phyloP scores from a whole-genome alignment of 2,797 vertebrate species.

The Geotrypetes seraphini region DNA sequence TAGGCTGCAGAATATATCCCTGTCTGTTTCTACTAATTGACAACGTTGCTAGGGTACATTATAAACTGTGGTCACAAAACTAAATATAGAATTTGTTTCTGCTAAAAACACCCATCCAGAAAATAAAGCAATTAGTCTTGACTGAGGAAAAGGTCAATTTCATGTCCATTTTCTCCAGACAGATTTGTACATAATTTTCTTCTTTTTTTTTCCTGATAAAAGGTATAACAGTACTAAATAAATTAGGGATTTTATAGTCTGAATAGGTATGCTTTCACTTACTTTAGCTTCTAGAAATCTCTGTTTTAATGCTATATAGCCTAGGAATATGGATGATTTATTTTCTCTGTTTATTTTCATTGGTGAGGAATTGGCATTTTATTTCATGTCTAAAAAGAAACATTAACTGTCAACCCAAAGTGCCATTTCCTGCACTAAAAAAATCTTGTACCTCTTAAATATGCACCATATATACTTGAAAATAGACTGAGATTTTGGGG shows the following conservation, averaged over 20 bases:
- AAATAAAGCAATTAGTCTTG: constrained; percentile 6
- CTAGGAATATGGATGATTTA: no score
- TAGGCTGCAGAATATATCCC: constrained; percentile 9
- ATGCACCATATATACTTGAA: no score
- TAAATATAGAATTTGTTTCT: constrained; percentile 20
- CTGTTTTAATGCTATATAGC: no score
- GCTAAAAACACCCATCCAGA: constrained; percentile 2
- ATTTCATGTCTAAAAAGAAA: no score
- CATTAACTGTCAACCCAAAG: no score
- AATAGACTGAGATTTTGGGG: no score
- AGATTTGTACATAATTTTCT: not conserved
- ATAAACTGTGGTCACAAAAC: constrained; percentile 16
- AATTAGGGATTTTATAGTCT: not conserved
- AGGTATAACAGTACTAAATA: not conserved
- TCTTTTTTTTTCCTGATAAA: not conserved
- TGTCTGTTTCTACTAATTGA: constrained; percentile 26
- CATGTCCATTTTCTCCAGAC: no score
- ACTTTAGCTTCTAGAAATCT: not conserved
- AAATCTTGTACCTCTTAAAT: no score
- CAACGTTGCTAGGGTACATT: constrained; percentile 32
- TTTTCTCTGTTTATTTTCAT: no score
- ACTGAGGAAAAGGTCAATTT: constrained; percentile 3
- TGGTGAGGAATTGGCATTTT: no score
- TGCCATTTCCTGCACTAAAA: no score
- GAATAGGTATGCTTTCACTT: not conserved